A percentile compares a stretch with the other conserved stretches of the same genome.
Evolutionary conservation across 2,888 invertebrate species (phyloP).

Genomic region (Ceriagrion tenellum): DNA sequence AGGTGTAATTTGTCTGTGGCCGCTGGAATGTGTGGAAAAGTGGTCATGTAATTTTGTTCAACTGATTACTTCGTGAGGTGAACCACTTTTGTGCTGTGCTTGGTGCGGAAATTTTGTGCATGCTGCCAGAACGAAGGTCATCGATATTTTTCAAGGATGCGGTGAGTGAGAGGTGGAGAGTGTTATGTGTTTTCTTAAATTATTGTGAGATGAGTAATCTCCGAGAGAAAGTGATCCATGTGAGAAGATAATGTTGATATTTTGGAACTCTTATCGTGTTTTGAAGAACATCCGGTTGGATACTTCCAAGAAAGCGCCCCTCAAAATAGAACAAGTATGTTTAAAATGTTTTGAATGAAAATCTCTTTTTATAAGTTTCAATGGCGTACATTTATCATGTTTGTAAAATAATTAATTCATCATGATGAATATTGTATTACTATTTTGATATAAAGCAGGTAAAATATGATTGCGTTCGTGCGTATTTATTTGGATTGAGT

Average conservation of each 20-base stretch:
- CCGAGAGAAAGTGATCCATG: not conserved
- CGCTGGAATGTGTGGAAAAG: not conserved
- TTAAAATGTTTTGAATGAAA: constrained; percentile 5
- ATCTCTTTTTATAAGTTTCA: constrained; percentile 48
- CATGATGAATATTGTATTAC: constrained; percentile 43
- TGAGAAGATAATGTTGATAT: not conserved
- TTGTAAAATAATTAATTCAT: constrained; percentile 39
- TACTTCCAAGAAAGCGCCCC: not conserved
- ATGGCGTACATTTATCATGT: constrained; percentile 31
- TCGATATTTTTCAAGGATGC: not conserved
- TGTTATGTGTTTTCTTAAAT: not conserved
- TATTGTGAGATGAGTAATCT: not conserved
- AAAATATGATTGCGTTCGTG: not conserved
- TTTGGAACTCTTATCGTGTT: not conserved
- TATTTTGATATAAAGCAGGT: constrained; percentile 45
- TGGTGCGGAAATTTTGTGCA: not conserved
- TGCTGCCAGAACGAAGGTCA: not conserved
- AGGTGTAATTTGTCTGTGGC: not conserved
- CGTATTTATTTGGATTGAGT: too few relatives aligned
- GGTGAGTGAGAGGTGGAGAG: not conserved
- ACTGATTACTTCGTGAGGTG: too few relatives aligned
- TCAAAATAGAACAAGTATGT: not conserved
- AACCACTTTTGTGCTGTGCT: not conserved
- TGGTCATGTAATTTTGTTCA: too few relatives aligned
- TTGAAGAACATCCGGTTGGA: not conserved